Base-by-base conservation (phyloP, 2,113 vertebrate species). In the Engraulis encrasicolus region DNA sequence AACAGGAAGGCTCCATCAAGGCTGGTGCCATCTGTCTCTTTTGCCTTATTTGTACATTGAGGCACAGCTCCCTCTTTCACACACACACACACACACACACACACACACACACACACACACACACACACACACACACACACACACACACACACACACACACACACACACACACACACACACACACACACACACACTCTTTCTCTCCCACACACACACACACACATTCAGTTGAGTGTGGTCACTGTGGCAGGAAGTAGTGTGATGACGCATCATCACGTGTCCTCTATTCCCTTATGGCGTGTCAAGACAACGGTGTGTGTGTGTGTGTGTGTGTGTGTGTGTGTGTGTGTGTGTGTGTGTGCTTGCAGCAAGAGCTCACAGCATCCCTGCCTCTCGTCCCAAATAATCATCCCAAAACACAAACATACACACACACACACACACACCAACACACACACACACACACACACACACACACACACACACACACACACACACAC, bases 1-100 rank as follows among this genome's bases (percentile, higher is more conserved):
- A 83, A 80, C 34, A 52, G 58, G 80, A 85, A 85, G 84, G 83
- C 78, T 88, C 80, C 12, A 84, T 83, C 91, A 86, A 45, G 45
- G 81, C 85, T 77, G 40, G 71, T 88, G 86, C 90, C 92, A 93
- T 93, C 89, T 86, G 88, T 88, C 86, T 86, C 83, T 4, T 79
- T 86, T 92, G 82, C 94, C 95, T 94, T 96, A 94, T 96, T 94
- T 93, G 94, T 95, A 92, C 93, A 95, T 88, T 37, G 80, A 88
- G 78, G 61, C 17, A 71, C 66, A 84, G 78, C 82, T 37, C 50
- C 78, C 83, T 83, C 50, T 31, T 14, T 12, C 66, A 34, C 58
- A 27, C 6, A 40, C 80, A 58, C 58, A 79, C 50, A 45, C 79
- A 74, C 83, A 79, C 80, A 84, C 84, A 79, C 81, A 83, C 80